Percentiles rank a stretch among this genome's conserved stretches.
These are phyloP conservation scores for Channa maculata DNA, from an alignment of 2,113 vertebrate genomes.

Conservation along the genomic window DNA sequence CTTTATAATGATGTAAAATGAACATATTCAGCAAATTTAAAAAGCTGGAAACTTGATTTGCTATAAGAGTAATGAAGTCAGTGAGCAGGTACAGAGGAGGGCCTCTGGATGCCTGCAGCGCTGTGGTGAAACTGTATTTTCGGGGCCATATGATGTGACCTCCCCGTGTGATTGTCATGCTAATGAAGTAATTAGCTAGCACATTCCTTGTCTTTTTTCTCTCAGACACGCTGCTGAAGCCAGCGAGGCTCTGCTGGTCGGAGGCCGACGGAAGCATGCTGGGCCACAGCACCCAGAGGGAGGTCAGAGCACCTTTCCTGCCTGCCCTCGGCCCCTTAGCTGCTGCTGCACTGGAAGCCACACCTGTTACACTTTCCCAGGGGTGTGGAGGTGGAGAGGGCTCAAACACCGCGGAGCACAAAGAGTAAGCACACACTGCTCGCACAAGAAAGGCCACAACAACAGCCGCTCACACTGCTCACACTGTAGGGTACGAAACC, in stretches of 20 bases:
- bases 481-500: slow-evolving; percentile 44
- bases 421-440: slow-evolving; percentile 44
- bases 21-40: neutral
- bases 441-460: slow-evolving; percentile 30
- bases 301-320: slow-evolving; percentile 17
- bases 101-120: neutral
- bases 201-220: slow-evolving; percentile 41
- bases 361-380: slow-evolving; percentile 95
- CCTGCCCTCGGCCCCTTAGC: slow-evolving; percentile 41
- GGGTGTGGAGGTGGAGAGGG: slow-evolving; percentile 81
- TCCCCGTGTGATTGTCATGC: slow-evolving; percentile 25
- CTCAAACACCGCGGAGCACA: slow-evolving; percentile 81
- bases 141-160: slow-evolving; percentile 15
- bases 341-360: slow-evolving; percentile 85
- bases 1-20: too few species aligned
- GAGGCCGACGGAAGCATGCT: slow-evolving; percentile 20
- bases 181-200: slow-evolving; percentile 45
- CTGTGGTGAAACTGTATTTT: neutral
- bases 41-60: neutral
- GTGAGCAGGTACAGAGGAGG: neutral
- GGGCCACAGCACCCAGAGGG: slow-evolving; percentile 13
- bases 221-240: slow-evolving; percentile 21
- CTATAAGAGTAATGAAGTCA: neutral
- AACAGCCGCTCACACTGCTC: slow-evolving; percentile 55
- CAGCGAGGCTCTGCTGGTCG: slow-evolving; percentile 30